Conservation (phyloP, 2,113 vertebrate species). For the Xenopus borealis region DNA sequence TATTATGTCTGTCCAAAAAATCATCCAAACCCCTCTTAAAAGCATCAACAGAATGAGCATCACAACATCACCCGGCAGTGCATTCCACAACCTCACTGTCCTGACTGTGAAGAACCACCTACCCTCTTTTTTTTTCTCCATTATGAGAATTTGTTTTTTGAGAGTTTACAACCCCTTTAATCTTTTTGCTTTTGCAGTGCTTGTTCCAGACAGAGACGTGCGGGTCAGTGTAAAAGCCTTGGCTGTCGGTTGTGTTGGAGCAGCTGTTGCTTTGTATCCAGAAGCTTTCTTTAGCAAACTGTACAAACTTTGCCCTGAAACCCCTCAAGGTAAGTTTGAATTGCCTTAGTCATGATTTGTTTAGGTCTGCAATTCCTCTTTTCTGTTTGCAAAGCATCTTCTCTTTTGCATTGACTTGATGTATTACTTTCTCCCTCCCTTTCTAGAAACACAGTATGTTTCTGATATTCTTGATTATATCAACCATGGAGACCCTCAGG, state of each 20-base stretch:
- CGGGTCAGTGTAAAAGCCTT: constrained; percentile 95
- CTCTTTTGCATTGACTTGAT: no score
- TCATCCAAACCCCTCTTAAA: no score
- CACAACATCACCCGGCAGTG: no score
- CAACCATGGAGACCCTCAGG: constrained; percentile 90
- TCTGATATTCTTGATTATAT: constrained; percentile 85
- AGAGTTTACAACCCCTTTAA: no score
- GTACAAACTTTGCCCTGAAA: constrained; percentile 78
- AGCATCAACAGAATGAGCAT: no score
- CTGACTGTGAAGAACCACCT: no score
- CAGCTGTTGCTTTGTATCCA: constrained; percentile 82
- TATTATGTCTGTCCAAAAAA: no score
- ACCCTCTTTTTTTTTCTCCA: no score
- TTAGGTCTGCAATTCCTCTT: no score
- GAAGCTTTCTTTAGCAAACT: constrained; percentile 91
- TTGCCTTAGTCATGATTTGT: neutral
- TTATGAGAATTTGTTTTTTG: no score
- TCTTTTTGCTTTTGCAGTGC: constrained; percentile 57
- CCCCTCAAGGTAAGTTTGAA: constrained; percentile 66
- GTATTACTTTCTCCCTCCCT: neutral
- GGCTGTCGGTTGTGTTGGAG: constrained; percentile 89
- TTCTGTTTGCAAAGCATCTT: no score
- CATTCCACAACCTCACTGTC: no score
- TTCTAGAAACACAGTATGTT: constrained; percentile 88
- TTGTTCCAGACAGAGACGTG: constrained; percentile 90